Base-by-base conservation (phyloP, 2,888 invertebrate species). In the Lasioglossum figueresi region DNA sequence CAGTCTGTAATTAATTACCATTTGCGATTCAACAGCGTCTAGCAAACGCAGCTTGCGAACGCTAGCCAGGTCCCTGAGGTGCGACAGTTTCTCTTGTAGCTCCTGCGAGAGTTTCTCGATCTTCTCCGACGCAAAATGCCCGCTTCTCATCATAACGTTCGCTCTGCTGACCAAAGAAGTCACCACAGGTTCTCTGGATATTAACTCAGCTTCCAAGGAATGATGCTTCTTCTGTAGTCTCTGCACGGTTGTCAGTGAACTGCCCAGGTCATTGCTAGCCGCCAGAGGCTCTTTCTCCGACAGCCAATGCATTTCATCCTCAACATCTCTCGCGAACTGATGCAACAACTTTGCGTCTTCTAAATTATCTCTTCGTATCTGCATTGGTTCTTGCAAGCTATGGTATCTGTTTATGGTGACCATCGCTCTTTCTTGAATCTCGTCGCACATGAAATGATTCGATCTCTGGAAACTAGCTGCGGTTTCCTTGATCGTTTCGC, bases 291-390 rank as follows among this genome's bases (percentile, higher is more conserved):
- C 97, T 90, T 97, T 97, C 91, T 98, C 97, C 6, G 96, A 95
- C n/a, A 99, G 95, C 99, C 99, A 99, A 89, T 97, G 97, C 79
- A 98, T 93, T 95, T 99, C 99, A 93, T 99, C 99, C 84, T 99
- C 98, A 0, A 98, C 98, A 93, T 99, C 99, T 40, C 98, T 96
- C 72, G 98, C 96, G 96, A 99, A 99, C 93, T 99, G 98, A 93
- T 99, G 98, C 88, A 99, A 95, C 72, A 98, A 95, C 4, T 97
- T 96, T 0, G 99, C 98, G 88, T 99, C 99, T 93, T 99, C 98
- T 59, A 99, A 95, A 94, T 99, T 98, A 92, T 99, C 99, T 63
- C 98, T 96, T 0, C 99, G 96, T 87, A 98, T 98, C 94, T 98
- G 98, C 94, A 99, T 97, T 0, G 99, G 99, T 94, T 98, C 99